Conservation (phyloP, 2,113 vertebrate species). For the Hiodon alosoides region DNA sequence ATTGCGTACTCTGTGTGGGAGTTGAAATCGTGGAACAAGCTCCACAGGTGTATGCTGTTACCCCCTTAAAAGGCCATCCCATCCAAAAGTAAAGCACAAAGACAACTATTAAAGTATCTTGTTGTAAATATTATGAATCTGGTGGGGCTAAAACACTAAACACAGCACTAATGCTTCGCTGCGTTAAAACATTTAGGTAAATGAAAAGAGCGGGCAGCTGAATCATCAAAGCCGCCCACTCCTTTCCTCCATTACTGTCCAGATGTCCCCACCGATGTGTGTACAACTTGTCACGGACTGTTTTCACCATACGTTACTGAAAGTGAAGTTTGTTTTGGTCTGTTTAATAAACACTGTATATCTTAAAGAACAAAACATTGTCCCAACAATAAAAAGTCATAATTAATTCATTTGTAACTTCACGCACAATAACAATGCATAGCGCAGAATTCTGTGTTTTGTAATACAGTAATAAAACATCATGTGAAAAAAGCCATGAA, state of each 20-base stretch:
- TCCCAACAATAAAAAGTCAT: conserved; percentile 25
- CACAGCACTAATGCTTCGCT: conserved; percentile 32
- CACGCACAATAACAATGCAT: conserved; percentile 8
- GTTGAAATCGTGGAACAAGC: conserved; percentile 27
- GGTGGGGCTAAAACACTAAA: conserved; percentile 38
- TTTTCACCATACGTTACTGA: conserved; percentile 35
- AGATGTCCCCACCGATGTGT: conserved; percentile 42
- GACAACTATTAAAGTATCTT: conserved; percentile 42
- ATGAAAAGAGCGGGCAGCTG: conserved; percentile 29
- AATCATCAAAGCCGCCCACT: conserved; percentile 37
- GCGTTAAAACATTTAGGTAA: conserved; percentile 31
- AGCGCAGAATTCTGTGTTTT: background rate
- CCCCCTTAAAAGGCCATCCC: conserved; percentile 38
- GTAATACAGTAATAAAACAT: too few species aligned
- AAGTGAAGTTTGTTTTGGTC: conserved; percentile 43
- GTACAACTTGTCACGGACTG: conserved; percentile 40
- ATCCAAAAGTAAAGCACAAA: conserved; percentile 37
- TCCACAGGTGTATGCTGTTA: conserved; percentile 43
- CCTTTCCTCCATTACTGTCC: conserved; percentile 33
- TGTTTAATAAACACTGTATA: conserved; percentile 46
- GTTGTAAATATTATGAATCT: conserved; percentile 47
- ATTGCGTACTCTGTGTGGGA: conserved; percentile 29
- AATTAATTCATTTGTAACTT: conserved; percentile 10
- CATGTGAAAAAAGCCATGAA: too few species aligned
- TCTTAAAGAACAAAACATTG: conserved; percentile 27